phyloP scores from a whole-genome alignment of 2,888 invertebrate genomes.

The Cheiracanthium punctorium region DNA sequence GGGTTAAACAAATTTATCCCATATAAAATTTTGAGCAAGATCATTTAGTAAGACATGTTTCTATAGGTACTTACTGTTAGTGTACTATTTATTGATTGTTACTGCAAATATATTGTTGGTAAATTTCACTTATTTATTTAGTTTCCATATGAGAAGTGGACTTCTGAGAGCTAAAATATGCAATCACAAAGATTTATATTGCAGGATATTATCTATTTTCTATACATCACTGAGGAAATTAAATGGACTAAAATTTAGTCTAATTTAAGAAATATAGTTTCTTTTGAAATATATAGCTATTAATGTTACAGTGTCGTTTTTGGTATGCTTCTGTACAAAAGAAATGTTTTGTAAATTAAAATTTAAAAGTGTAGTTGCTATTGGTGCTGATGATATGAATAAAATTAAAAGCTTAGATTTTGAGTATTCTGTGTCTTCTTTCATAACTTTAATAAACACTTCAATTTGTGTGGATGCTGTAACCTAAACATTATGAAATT shows the following conservation, averaged over 20 bases:
- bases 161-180: conserved; percentile 36
- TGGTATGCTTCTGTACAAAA: conserved; percentile 68
- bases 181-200: conserved; percentile 30
- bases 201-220: conserved; percentile 21
- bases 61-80: conserved; percentile 45
- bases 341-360: conserved; percentile 66
- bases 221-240: conserved; percentile 15
- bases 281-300: conserved; percentile 58
- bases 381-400: conserved; percentile 65
- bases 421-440: not conserved
- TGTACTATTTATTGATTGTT: conserved; percentile 65
- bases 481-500: too few species aligned
- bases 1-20: not conserved
- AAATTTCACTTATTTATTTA: conserved; percentile 63
- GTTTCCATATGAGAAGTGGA: conserved; percentile 64
- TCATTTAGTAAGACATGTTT: conserved; percentile 30
- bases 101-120: conserved; percentile 56
- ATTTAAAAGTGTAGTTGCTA: conserved; percentile 63
- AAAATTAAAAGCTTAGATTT: conserved; percentile 60
- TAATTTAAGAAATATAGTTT: conserved; percentile 42
- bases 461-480: too few species aligned
- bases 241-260: conserved; percentile 8
- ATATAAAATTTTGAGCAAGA: not conserved
- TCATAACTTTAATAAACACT: too few species aligned
- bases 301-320: conserved; percentile 58